A percentile compares a stretch with the other conserved stretches of the same genome.
Evolutionary conservation across 2,113 vertebrate species (phyloP).

Genomic region (Spizaetus ornatus): DNA sequence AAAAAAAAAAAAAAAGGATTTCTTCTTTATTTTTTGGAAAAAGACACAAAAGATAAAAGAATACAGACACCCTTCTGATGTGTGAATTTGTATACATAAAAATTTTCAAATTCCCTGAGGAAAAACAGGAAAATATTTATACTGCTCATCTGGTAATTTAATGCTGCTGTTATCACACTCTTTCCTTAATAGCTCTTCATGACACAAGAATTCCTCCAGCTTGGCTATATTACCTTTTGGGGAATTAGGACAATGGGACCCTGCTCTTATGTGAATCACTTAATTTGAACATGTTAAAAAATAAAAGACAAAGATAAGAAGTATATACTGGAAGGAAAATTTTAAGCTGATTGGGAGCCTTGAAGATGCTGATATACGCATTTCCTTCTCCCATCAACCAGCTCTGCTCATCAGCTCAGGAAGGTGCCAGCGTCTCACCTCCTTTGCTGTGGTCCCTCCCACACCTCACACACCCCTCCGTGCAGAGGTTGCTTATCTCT

Average conservation of each 20-base stretch:
- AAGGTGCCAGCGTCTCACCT: not conserved
- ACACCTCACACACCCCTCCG: not conserved
- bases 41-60: not conserved
- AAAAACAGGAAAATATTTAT: not conserved
- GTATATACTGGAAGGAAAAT: not conserved
- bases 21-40: not conserved
- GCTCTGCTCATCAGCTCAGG: not conserved
- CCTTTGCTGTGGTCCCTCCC: not conserved
- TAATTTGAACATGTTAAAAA: not conserved
- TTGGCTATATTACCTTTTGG: not conserved
- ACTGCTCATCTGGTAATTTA: not conserved
- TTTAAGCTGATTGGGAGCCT: not conserved
- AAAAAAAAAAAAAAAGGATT: not conserved
- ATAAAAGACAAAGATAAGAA: not conserved
- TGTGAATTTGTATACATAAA: not conserved
- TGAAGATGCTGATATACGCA: not conserved
- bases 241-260: not conserved
- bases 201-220: not conserved
- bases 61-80: not conserved
- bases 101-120: not conserved
- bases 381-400: not conserved
- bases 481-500: not conserved
- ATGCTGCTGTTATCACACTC: not conserved
- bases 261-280: not conserved
- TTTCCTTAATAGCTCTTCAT: not conserved